Percentiles rank a stretch among this genome's conserved stretches.
Conservation (phyloP, 2,113 vertebrate species). For the Turnix velox region DNA sequence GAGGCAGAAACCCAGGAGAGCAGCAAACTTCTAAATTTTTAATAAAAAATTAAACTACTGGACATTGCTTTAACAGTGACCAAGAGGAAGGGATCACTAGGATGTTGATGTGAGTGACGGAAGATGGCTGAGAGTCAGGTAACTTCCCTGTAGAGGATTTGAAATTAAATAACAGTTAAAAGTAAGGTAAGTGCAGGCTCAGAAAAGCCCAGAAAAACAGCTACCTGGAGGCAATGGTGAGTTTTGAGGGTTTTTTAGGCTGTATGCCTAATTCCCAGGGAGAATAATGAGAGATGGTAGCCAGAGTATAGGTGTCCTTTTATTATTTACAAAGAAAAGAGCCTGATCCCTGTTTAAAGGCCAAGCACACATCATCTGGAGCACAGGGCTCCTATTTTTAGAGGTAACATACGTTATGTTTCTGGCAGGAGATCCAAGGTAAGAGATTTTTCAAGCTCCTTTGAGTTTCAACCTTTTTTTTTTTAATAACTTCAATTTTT, state of each 20-base stretch:
- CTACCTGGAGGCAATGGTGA: neutral
- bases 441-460: slow-evolving; percentile 7
- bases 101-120: neutral
- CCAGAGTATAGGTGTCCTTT: neutral
- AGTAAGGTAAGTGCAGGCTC: neutral
- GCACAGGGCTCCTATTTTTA: neutral
- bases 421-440: slow-evolving; percentile 40
- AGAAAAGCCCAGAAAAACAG: neutral
- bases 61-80: neutral
- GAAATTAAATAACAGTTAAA: neutral
- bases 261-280: neutral
- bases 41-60: neutral
- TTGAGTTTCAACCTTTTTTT: neutral
- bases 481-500: slow-evolving; percentile 31
- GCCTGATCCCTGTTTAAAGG: neutral
- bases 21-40: neutral
- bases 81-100: neutral
- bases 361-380: neutral
- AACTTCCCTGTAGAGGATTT: neutral
- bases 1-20: neutral
- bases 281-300: neutral
- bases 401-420: neutral
- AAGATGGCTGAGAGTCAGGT: neutral
- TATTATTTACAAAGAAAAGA: neutral
- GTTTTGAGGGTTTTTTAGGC: neutral